Conservation (phyloP, 2,113 vertebrate genomes). For the Pandion haliaetus region DNA sequence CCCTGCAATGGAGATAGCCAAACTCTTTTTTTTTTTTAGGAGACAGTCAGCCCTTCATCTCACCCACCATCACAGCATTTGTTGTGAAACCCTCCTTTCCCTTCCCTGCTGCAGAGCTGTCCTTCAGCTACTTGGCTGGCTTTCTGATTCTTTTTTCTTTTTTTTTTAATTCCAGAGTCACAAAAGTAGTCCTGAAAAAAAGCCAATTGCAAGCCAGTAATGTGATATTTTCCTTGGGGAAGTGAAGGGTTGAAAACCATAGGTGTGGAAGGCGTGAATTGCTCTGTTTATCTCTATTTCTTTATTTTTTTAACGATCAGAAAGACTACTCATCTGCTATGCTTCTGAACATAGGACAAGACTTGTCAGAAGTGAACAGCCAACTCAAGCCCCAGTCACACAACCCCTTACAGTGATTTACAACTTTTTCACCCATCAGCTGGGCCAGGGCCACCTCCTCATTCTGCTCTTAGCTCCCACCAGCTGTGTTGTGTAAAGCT, state of each 20-base stretch:
- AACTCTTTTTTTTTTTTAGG: background rate
- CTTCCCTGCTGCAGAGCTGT: background rate
- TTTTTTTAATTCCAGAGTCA: background rate
- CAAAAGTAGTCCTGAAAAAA: background rate
- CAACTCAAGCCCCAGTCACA: background rate
- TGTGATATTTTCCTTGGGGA: background rate
- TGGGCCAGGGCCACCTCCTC: background rate
- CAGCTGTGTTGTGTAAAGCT: background rate
- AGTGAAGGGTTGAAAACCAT: background rate
- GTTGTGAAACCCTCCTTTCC: background rate
- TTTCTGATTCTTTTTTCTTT: background rate
- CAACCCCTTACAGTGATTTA: background rate
- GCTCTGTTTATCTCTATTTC: background rate
- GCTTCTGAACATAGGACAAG: background rate
- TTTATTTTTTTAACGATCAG: background rate
- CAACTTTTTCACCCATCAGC: background rate
- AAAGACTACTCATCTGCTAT: background rate
- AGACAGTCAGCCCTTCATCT: background rate
- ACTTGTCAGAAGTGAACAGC: background rate
- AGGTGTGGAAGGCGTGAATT: background rate
- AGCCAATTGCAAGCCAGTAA: background rate
- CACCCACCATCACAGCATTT: background rate
- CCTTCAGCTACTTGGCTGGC: background rate
- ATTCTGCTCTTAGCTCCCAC: background rate
- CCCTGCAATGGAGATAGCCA: background rate